Base-by-base conservation (phyloP, 2,113 vertebrate species). In the Neodontobutis hainanensis region DNA sequence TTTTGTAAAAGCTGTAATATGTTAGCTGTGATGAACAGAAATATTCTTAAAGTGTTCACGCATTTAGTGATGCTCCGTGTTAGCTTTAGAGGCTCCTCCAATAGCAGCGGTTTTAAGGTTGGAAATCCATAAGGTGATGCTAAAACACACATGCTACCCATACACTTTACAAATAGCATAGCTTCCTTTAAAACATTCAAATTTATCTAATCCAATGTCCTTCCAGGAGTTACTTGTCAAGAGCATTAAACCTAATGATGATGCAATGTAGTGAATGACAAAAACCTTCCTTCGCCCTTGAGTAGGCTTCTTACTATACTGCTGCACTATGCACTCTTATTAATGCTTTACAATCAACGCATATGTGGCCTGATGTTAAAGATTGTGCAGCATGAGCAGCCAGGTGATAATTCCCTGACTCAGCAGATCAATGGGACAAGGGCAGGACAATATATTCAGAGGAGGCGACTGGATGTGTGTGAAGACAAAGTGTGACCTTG, bases 391-490 rank as follows among this genome's bases (percentile, higher is more conserved):
- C 32, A 43, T 11, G 44, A 40, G 44, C 60, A 16, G 12, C 2
- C 53, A 59, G 63, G 46, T 64, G 71, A 64, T 48, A 56, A 68
- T 49, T 67, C 47, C 75, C 76, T 75, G 80, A 84, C 80, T 74
- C 78, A 84, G 87, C 83, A 78, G 81, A 87, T 88, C 90, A 81
- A 80, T 90, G 68, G 61, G 32, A 14, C 88, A 86, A 85, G 85
- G 82, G 64, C 81, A 83, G 85, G 68, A 71, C 68, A 61, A 8
- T 7, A 32, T 5, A 38, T 8, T 40, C 52, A 61, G 68, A 59
- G 47, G 81, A 70, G 55, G 71, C 70, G 3, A 27, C 19, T 27
- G 19, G 16, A 27, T 73, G 65, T 67, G 78, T 38, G 47, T 68
- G 73, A 50, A 66, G 70, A 27, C 19, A 27, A 40, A 40, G 52